Evolutionary conservation across 2,888 invertebrate species (phyloP).

Genomic region (Sisyra terminalis): DNA sequence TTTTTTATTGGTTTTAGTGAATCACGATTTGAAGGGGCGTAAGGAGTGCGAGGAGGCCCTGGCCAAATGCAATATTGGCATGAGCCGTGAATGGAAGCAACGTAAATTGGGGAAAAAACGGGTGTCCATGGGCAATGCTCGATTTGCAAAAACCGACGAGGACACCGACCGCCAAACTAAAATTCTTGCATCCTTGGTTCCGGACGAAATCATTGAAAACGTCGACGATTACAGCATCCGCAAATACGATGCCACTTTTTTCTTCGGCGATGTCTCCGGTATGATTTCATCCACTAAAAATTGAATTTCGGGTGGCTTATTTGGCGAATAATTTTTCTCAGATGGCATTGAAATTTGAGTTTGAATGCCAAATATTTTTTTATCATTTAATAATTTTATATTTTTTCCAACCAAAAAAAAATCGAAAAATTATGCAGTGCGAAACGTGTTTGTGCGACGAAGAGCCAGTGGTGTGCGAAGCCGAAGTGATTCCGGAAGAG

Average conservation of each 20-base stretch:
- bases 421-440: no score
- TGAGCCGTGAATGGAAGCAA: neutral
- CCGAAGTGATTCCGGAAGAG: no score
- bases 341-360: neutral
- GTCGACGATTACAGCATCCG: conserved; percentile 33
- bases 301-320: no score
- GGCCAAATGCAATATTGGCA: no score
- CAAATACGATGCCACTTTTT: conserved; percentile 37
- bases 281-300: no score
- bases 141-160: neutral
- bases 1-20: no score
- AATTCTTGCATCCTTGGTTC: conserved; percentile 43
- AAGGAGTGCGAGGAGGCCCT: no score
- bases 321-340: no score
- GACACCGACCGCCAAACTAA: conserved; percentile 25
- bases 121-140: neutral
- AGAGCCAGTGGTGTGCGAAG: no score
- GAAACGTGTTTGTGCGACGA: no score
- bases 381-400: neutral
- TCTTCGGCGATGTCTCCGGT: conserved; percentile 48
- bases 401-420: neutral
- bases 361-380: neutral
- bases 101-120: neutral
- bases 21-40: no score
- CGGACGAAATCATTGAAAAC: conserved; percentile 44